These are phyloP conservation scores for Hormiphora californensis DNA, from an alignment of 37 sponge, comb jelly and placozoan genomes.

Conservation along the genomic window DNA sequence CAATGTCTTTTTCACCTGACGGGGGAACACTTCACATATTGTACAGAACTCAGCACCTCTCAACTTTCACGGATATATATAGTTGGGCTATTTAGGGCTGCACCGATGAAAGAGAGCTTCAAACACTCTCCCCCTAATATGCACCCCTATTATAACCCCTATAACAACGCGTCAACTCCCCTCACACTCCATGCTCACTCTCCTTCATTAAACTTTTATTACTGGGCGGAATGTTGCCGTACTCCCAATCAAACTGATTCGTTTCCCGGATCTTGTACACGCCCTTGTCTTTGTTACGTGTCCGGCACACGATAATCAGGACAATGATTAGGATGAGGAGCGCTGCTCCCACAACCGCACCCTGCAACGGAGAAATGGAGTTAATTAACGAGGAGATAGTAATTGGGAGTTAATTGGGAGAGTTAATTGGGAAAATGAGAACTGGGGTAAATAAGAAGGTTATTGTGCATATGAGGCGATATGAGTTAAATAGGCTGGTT, in stretches of 20 bases:
- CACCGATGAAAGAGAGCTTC: too few species aligned
- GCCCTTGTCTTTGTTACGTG: conserved; percentile 48
- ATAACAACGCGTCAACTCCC: too few species aligned
- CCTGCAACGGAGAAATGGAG: neutral
- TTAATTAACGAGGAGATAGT: neutral
- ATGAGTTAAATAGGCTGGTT: too few species aligned
- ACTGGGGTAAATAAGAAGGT: neutral
- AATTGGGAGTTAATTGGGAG: too few species aligned
- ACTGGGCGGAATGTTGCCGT: conserved; percentile 39
- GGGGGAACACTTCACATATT: too few species aligned
- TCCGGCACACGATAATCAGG: conserved; percentile 18
- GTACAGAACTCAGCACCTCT: too few species aligned
- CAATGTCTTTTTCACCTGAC: too few species aligned
- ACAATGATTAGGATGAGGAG: conserved; percentile 17
- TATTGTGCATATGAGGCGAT: too few species aligned
- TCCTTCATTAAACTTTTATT: neutral
- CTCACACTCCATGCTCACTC: conserved; percentile 49
- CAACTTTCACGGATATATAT: too few species aligned
- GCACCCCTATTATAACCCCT: too few species aligned
- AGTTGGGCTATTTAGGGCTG: too few species aligned
- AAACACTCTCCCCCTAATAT: too few species aligned
- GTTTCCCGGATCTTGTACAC: conserved; percentile 50
- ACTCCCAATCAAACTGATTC: conserved; percentile 54
- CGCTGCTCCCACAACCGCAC: conserved; percentile 27
- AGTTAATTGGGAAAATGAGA: neutral